Base-by-base conservation (phyloP, 2,113 vertebrate genomes). In the Psophia crepitans region DNA sequence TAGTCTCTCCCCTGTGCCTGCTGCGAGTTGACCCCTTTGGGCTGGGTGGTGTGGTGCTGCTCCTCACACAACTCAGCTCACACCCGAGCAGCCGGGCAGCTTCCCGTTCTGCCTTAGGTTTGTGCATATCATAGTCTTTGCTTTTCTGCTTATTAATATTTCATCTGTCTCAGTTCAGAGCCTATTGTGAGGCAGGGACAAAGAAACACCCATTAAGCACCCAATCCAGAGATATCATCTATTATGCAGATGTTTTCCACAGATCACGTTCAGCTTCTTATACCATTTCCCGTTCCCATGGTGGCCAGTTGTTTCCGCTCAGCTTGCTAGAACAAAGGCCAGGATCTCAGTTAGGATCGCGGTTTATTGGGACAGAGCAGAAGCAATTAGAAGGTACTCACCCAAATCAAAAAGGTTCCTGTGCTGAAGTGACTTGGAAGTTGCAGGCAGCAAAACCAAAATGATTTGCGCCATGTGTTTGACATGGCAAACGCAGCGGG, bases 121-220 rank as follows among this genome's bases (percentile, higher is more conserved):
- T 17, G 8, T 41, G 22, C 14, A 22, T 12, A 53, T 70, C 5
- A 4, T 53, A 3, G 53, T 10, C 79, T 75, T 61, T 57, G 44
- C 65, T 77, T 54, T 84, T 87, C 86, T 73, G 41, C 73, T 87
- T 30, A 91, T 96, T 87, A 93, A 96, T 93, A 87, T 92, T 96
- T 95, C 30, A 92, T 93, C 78, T 69, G 46, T 16, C 73, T 96
- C 86, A 37, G 8, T 69, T 84, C 27, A 28, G 64, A 60, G 48
- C 46, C 46, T 30, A 0, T 28, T 87, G 51, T 16, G 61, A 89
- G 81, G 48, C 93, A 61, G 24, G 20, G 87, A 91, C 87, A 87
- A 57, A 95, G 83, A 43, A 74, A 24, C 51, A 32, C 75, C 11
- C 56, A 1, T 54, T 21, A 78, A 68, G 57, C 35, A 64, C 74